Conservation (phyloP, 2,888 invertebrate genomes). For the Pristionchus exspectatus region DNA sequence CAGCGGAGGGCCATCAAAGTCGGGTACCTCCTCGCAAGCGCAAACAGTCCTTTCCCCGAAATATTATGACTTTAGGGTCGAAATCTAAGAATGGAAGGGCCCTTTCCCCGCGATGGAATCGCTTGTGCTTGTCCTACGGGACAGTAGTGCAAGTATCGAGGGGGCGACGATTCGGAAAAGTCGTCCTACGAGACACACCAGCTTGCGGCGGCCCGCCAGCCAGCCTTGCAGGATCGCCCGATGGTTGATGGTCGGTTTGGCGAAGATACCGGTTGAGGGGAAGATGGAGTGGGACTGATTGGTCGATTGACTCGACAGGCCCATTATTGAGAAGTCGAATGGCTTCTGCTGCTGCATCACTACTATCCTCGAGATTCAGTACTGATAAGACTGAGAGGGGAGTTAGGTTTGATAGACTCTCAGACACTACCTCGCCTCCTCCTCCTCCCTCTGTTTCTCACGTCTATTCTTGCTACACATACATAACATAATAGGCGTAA, state of each 20-base stretch:
- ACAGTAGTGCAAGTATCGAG: conserved; percentile 37
- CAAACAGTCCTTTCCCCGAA: conserved; percentile 7
- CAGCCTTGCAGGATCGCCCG: background rate
- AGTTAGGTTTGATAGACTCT: conserved; percentile 32
- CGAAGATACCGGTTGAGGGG: background rate
- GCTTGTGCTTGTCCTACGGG: background rate
- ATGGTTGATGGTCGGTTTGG: background rate
- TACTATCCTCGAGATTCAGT: background rate
- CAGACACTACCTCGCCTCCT: background rate
- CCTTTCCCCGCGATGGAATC: background rate
- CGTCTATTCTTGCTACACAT: conserved; percentile 26
- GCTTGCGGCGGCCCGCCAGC: background rate
- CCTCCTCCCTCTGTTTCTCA: background rate
- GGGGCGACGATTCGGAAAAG: conserved; percentile 42
- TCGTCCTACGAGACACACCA: background rate
- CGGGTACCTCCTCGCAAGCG: background rate
- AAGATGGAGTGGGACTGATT: background rate
- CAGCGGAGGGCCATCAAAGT: background rate
- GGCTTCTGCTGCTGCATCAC: background rate
- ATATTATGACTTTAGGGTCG: conserved; percentile 48
- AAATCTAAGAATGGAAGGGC: conserved; percentile 45
- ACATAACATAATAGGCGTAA: conserved; percentile 7
- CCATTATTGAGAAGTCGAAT: background rate
- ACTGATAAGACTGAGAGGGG: background rate
- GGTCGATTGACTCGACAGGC: background rate